Percentiles rank a stretch among this genome's conserved stretches.
Evolutionary conservation across 2,888 invertebrate species (phyloP).

Genomic region (Biston betularia): DNA sequence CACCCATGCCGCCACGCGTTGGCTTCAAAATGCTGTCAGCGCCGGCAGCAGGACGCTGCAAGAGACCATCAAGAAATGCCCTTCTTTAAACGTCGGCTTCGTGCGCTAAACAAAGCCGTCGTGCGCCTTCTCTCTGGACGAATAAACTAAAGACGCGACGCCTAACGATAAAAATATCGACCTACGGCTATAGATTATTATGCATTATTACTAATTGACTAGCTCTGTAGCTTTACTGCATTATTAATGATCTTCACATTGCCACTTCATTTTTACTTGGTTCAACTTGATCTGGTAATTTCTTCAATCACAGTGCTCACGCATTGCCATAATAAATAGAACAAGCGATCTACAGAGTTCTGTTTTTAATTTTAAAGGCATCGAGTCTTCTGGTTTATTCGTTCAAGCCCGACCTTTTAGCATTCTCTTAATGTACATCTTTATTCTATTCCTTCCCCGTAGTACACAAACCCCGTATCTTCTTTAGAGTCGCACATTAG

Average conservation of each 20-base stretch:
- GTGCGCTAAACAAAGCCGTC: slow-evolving; percentile 73
- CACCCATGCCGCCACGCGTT: slow-evolving; percentile 69
- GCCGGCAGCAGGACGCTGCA: slow-evolving; percentile 84
- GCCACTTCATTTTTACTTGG: neutral
- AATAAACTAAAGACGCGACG: neutral
- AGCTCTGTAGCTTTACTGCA: neutral
- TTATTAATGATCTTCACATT: too few species aligned
- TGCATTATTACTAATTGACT: neutral
- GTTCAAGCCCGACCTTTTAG: neutral
- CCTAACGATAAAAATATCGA: neutral
- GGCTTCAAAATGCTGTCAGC: slow-evolving; percentile 80
- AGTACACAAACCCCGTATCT: neutral
- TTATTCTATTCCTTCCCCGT: neutral
- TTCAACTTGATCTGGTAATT: neutral
- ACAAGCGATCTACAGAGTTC: neutral
- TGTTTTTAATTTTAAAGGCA: neutral
- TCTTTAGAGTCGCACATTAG: neutral
- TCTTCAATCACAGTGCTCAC: neutral
- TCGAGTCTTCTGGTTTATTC: neutral
- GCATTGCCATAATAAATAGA: neutral
- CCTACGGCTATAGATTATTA: neutral
- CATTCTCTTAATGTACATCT: neutral
- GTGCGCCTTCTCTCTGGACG: neutral
- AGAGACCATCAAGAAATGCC: slow-evolving; percentile 90
- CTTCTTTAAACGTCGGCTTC: slow-evolving; percentile 91